phyloP scores from a whole-genome alignment of 1,140 invertebrate genomes.

The Drosophila sp. region DNA sequence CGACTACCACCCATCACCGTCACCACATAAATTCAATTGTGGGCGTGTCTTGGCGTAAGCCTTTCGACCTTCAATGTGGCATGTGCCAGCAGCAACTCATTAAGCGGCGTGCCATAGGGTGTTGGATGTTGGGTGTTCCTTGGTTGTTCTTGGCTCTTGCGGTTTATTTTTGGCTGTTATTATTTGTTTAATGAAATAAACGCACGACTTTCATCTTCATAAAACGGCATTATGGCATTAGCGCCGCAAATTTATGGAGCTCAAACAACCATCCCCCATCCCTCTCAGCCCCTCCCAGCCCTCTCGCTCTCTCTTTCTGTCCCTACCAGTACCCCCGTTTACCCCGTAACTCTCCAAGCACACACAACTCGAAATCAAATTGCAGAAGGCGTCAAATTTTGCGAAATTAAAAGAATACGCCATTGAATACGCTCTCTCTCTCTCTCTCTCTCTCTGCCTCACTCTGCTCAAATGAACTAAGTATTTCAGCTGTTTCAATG shows the following conservation, averaged over 20 bases:
- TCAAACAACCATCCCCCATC: constrained; percentile 22
- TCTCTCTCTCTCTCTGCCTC: neutral
- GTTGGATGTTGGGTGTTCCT: neutral
- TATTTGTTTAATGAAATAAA: constrained; percentile 82
- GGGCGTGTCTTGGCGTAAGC: constrained; percentile 57
- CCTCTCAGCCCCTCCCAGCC: constrained; percentile 14
- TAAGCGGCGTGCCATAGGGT: constrained; percentile 53
- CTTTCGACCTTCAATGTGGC: constrained; percentile 80
- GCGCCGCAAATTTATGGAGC: constrained; percentile 71
- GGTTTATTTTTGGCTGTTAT: constrained; percentile 79
- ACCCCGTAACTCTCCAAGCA: neutral
- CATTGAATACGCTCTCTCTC: constrained; percentile 3
- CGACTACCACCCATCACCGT: constrained; percentile 36
- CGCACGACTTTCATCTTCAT: constrained; percentile 81
- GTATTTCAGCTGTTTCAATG: neutral
- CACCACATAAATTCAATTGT: constrained; percentile 76
- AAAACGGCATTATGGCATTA: constrained; percentile 81
- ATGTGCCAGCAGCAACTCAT: constrained; percentile 75
- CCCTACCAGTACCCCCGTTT: constrained; percentile 2
- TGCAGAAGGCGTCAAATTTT: constrained; percentile 4
- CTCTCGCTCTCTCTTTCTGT: neutral
- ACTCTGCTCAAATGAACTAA: neutral
- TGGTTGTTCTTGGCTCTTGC: constrained; percentile 40
- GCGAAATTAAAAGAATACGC: neutral
- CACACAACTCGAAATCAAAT: constrained; percentile 7